phyloP scores from a whole-genome alignment of 2,888 invertebrate genomes.

The Ectobius pallidus region DNA sequence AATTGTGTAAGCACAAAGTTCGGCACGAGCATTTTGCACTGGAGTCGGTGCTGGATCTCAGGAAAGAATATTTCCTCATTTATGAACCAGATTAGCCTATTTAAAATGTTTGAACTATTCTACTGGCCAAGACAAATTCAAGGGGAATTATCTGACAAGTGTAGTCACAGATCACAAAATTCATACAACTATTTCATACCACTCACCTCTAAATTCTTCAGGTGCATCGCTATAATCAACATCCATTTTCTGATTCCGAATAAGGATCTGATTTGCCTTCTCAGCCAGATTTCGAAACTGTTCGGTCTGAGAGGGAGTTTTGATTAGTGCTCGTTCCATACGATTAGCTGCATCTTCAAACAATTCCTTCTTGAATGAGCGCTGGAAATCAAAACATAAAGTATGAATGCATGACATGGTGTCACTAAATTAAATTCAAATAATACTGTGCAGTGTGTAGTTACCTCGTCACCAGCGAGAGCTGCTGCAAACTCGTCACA shows the following conservation, averaged over 20 bases:
- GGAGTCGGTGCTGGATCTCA: too few species aligned
- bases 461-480: constrained; percentile 93
- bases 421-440: constrained; percentile 25
- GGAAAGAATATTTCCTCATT: too few species aligned
- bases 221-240: constrained; percentile 95
- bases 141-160: too few species aligned
- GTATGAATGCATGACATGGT: background rate
- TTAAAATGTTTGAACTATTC: too few species aligned
- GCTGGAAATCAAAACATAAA: constrained; percentile 57
- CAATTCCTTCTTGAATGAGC: constrained; percentile 91
- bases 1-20: too few species aligned
- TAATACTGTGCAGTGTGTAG: too few species aligned
- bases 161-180: too few species aligned
- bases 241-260: constrained; percentile 80
- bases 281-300: constrained; percentile 79
- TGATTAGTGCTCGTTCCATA: constrained; percentile 82
- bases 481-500: constrained; percentile 90
- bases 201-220: constrained; percentile 83
- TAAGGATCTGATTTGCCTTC: constrained; percentile 76
- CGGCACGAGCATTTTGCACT: too few species aligned
- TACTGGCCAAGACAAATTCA: too few species aligned
- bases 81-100: too few species aligned
- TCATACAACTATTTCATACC: too few species aligned
- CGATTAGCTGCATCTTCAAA: constrained; percentile 89
- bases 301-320: constrained; percentile 83